phyloP scores from a whole-genome alignment of 2,113 vertebrate species.

The Trematomus loennbergii region DNA sequence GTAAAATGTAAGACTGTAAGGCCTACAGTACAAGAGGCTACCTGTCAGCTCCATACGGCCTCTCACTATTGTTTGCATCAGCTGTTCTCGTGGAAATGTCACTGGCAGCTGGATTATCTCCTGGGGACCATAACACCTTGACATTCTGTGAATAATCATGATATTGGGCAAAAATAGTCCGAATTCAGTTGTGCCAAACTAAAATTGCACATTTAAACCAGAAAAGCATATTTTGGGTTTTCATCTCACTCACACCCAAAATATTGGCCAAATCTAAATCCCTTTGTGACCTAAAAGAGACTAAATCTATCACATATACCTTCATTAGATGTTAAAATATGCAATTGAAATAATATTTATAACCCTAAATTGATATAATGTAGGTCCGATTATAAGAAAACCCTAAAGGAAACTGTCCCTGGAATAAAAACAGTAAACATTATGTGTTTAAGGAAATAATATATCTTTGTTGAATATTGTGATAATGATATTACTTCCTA shows the following conservation, averaged over 20 bases:
- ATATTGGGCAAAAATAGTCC: neutral
- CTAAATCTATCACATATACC: too few relatives aligned
- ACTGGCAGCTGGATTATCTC: slow-evolving; percentile 43
- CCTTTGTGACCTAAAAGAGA: too few relatives aligned
- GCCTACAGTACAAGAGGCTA: neutral
- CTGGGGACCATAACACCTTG: slow-evolving; percentile 15
- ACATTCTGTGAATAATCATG: slow-evolving; percentile 47
- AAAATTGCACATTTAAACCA: neutral
- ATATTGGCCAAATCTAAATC: too few relatives aligned
- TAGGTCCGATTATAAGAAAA: neutral
- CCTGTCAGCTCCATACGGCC: slow-evolving; percentile 53
- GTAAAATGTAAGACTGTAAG: neutral
- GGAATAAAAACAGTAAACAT: neutral
- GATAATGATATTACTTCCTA: too few relatives aligned
- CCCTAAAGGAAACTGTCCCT: neutral
- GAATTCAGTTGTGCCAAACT: neutral
- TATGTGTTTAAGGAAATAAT: neutral
- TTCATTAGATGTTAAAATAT: too few relatives aligned
- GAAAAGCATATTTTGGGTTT: neutral
- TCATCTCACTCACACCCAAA: neutral
- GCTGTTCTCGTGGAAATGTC: slow-evolving; percentile 17
- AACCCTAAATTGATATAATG: neutral
- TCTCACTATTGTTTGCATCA: slow-evolving; percentile 35
- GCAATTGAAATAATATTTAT: neutral
- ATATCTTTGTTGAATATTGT: too few relatives aligned